Evolutionary conservation across 2,113 vertebrate genomes (phyloP), one percentile per base, ranked within the genome.

Genomic region (Stegostoma tigrinum): DNA sequence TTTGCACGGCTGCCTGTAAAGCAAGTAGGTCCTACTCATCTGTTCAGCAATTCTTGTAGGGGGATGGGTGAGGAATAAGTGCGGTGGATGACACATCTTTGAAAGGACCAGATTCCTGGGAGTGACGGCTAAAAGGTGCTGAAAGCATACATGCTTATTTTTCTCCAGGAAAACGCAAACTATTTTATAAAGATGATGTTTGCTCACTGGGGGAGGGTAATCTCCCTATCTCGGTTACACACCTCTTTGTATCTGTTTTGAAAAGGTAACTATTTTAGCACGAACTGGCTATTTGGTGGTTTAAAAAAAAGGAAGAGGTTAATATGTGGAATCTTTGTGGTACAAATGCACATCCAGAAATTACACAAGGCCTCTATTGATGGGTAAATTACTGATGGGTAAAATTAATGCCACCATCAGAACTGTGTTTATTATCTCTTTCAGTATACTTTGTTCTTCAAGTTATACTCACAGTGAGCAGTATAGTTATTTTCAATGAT

Each of bases 161-260:
- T 66, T 93, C 89, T 66, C 89, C 38, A 8, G 61, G 89, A 93
- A 93, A 93, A 67, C 17, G 21, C 61, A 66, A 66, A 93, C 89
- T 38, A 67, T 93, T n/a, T 93, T 93, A 93, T 66, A 93, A 93
- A 66, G 89, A 93, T 23, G 61, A 38, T 93, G 89, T 93, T 93
- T 93, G 89, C 61, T 93, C 34, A 61, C 80, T 55, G 17, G 34
- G 34, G 61, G 89, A 45, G n/a, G 34, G 61, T 45, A 66, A 93
- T 66, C 34, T 38, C n/a, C 61, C 64, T 66, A 34, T 38, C 21
- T 64, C 89, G 38, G 61, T 42, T 45, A 83, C 38, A 83, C 61
- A 67, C n/a, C 17, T 66, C 89, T 67, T 93, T 93, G 34, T 93
- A 61, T 93, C 38, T 93, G 3, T 67, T 24, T 93, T 30, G n/a